Evolutionary conservation across 2,888 invertebrate species (phyloP), one percentile per base, ranked within the genome.

Genomic region (Scaptodrosophila latifasciaeformis): DNA sequence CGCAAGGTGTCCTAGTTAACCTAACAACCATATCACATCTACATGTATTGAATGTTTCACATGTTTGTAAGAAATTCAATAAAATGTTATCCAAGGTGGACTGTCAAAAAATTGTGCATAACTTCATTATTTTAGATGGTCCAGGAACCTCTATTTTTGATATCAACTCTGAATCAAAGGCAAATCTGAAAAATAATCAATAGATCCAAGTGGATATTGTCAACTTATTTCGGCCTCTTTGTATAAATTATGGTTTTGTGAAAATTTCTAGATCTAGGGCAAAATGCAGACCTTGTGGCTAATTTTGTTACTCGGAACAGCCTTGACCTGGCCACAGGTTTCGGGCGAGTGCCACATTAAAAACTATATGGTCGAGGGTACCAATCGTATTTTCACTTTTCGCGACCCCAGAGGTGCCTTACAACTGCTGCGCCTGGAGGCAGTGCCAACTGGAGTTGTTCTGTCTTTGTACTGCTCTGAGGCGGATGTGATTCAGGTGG

Each of bases 11-110:
- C 51, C 51, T 56, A 65, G 62, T 65, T 72, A 77, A 68, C 56
- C 81, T 79, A 76, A 79, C 69, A 81, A 77, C 72, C 80, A 77
- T 79, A 62, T 67, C 68, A 60, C 50, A 64, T 75, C 62, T 64
- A 65, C 65, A 60, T 56, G 66, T 66, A 62, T 64, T 46, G 42
- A 57, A 51, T 52, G 51, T 47, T 59, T 57, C 47, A 58, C 34
- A 57, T 62, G 58, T 62, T 56, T 70, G 71, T 80, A 67, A 77
- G 80, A 65, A 49, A 67, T 70, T 61, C 67, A 81, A 66, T 64
- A 67, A 76, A 66, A 58, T 68, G 76, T 75, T 74, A 72, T 77
- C 66, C 70, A 57, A 61, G 68, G 77, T 81, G 77, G 77, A 80
- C 82, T 77, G 77, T 77, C 65, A 55, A 67, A 70, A 62, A 59